Percentiles rank a stretch among this genome's conserved stretches.
These are phyloP conservation scores for Heliothis virescens DNA, from an alignment of 1,140 invertebrate genomes.

Conservation along the genomic window DNA sequence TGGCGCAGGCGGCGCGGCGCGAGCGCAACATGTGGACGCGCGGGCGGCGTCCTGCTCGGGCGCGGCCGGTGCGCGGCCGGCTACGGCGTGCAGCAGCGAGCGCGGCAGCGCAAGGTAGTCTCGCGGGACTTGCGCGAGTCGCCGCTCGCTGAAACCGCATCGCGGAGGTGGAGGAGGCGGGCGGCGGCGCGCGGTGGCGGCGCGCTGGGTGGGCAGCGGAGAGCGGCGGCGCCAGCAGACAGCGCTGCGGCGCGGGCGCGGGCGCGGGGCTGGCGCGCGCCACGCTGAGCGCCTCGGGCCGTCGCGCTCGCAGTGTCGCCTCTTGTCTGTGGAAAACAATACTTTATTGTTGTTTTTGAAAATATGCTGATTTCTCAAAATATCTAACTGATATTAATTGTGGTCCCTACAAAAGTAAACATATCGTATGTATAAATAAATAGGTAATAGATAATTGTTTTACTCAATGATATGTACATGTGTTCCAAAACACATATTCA, in stretches of 20 bases:
- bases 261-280: conserved; percentile 64
- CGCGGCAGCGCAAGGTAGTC: conserved; percentile 88
- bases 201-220: too few species aligned
- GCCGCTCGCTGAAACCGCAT: conserved; percentile 93
- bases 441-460: too few species aligned
- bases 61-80: conserved; percentile 78
- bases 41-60: conserved; percentile 63
- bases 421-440: too few species aligned
- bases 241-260: conserved; percentile 53
- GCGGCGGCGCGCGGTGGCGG: conserved; percentile 83
- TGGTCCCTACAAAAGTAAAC: too few species aligned
- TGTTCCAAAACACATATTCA: too few species aligned
- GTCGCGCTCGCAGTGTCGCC: conserved; percentile 91
- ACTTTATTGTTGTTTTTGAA: neutral
- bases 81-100: conserved; percentile 83
- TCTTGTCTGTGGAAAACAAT: conserved; percentile 89
- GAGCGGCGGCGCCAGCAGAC: conserved; percentile 72
- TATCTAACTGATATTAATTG: too few species aligned
- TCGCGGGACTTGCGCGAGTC: conserved; percentile 92
- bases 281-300: conserved; percentile 82
- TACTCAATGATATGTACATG: too few species aligned
- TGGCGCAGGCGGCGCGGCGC: conserved; percentile 72
- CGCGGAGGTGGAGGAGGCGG: conserved; percentile 87
- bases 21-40: conserved; percentile 71
- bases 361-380: too few species aligned